Evolutionary conservation across 2,797 vertebrate species (phyloP).

Genomic region (Chelonia mydas): DNA sequence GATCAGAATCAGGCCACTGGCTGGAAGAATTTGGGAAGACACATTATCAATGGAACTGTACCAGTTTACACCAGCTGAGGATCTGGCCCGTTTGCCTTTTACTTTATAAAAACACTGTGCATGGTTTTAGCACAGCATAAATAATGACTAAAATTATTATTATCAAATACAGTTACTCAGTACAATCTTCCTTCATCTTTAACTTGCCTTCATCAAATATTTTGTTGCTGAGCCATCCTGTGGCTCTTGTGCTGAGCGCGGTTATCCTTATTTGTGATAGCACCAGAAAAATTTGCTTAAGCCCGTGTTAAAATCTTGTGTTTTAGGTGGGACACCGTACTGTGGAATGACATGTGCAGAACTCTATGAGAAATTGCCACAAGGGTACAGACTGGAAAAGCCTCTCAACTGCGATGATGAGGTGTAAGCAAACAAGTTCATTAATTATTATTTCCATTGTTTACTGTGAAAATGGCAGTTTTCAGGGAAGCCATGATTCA

Average conservation of each 20-base stretch:
- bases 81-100: neutral
- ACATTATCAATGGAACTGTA: neutral
- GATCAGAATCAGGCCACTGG: neutral
- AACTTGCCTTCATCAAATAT: neutral
- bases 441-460: neutral
- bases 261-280: neutral
- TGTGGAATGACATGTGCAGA: constrained; percentile 91
- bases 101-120: neutral
- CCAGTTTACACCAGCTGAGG: neutral
- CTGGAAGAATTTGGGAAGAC: neutral
- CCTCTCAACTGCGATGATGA: constrained; percentile 92
- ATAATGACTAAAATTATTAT: neutral
- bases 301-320: neutral
- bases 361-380: constrained; percentile 90
- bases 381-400: constrained; percentile 90
- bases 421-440: constrained; percentile 82
- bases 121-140: neutral
- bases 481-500: neutral
- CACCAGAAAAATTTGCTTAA: accelerated
- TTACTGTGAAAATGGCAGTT: neutral
- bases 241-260: neutral
- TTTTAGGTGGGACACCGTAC: constrained; percentile 89
- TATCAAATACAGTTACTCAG: neutral
- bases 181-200: no score
- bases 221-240: neutral